A percentile compares a stretch with the other conserved stretches of the same genome.
Evolutionary conservation across 2,113 vertebrate genomes (phyloP).

Genomic region (Vicugna pacos): DNA sequence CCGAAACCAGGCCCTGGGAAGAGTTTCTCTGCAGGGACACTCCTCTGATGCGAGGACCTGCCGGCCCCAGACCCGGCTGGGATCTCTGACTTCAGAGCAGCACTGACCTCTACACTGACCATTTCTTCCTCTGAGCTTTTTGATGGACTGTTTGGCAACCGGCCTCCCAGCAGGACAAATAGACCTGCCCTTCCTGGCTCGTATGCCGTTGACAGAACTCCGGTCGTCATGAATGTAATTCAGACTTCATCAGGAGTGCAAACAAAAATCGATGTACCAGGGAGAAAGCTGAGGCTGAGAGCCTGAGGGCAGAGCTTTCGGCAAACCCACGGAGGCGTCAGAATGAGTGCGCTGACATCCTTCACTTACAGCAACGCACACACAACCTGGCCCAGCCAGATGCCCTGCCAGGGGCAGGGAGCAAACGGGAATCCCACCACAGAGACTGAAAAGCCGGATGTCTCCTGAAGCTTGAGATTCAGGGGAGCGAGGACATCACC

Average conservation of each 20-base stretch:
- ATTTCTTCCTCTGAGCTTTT: background rate
- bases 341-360: background rate
- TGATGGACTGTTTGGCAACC: background rate
- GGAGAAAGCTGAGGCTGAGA: background rate
- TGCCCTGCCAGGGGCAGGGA: accelerated
- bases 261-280: background rate
- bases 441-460: background rate
- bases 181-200: background rate
- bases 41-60: background rate
- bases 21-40: background rate
- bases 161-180: background rate
- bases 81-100: background rate
- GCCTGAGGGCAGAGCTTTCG: background rate
- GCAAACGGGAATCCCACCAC: background rate
- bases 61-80: too few relatives aligned
- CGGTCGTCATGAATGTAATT: background rate
- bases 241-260: background rate
- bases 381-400: accelerated
- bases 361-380: background rate
- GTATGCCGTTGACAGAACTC: background rate
- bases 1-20: too few relatives aligned
- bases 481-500: background rate
- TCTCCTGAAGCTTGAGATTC: background rate
- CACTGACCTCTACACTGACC: background rate
- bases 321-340: background rate